Base-by-base conservation (phyloP, 53 echinoderm and acorn worm genomes). In the Glandiceps talaboti region DNA sequence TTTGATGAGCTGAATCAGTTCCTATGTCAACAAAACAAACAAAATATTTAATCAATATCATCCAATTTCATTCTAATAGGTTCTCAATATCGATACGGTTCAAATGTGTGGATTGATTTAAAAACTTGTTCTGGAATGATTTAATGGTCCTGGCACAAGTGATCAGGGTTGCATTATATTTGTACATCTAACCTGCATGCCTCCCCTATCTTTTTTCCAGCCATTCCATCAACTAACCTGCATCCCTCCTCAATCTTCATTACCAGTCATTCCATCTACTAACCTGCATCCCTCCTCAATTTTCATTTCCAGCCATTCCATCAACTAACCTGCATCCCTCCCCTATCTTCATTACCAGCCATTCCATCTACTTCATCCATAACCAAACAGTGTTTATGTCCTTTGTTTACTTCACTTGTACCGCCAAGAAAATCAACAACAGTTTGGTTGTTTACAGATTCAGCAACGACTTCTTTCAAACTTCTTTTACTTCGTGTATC, bases 311-410 rank as follows among this genome's bases (percentile, higher is more conserved):
- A 27, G 97, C 91, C 86, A 93, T 92, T 28, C 97, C 97, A 77
- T 97, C 97, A 26, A 97, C 76, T 14, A 78, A 97, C 97, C 97
- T 97, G 97, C 29, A 97, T 89, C 14, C 97, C 97, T 26, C 97
- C 97, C 81, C 97, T 85, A 79, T 97, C 97, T 74, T 97, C 92
- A 73, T 97, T 97, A 1, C 97, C 97, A 27, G 97, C 91, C 86
- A 93, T 92, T 28, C 97, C 97, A 77, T 97, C 97, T 25, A 97
- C 91, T 79, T 97, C 97, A 74, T 97, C 96, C 97, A 97, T 97
- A 33, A 97, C 83, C 31, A 97, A 81, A 32, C 97, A 97, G 76
- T 97, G 97, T 29, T 86, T 91, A 76, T 89, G 90, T 45, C 84
- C 86, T 33, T 85, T 80, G 75, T 79, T 80, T 78, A 82, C 75